Evolutionary conservation across 1,140 invertebrate genomes (phyloP), one percentile per base, ranked within the genome.

Genomic region (Zaprionus davidi): DNA sequence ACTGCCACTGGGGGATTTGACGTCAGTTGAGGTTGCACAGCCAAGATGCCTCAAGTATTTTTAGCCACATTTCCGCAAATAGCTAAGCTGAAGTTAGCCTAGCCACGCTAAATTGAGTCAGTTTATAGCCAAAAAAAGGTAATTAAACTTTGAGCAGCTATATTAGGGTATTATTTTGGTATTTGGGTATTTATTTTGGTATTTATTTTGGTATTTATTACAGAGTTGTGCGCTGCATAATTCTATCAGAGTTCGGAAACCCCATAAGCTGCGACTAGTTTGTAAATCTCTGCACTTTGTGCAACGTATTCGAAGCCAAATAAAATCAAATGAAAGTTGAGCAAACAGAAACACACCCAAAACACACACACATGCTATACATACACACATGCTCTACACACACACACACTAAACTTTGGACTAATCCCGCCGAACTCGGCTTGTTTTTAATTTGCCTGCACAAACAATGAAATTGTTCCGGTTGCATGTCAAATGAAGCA

Each of bases 401-500:
- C 72, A 67, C 15, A 44, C 15, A 17, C 41, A 46, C 41, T 20
- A 2, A 46, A 46, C n/a, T 46, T 46, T n/a, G 15, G 6, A 46
- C 79, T 58, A 79, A 74, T 74, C 58, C 79, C 51, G 53, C 28
- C 36, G 44, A 51, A 46, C 57, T n/a, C 26, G 57, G 31, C 56
- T 62, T 68, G 53, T 71, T 80, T 87, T 88, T 88, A 88, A 88
- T 87, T 87, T 88, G 70, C 34, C 57, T 81, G 78, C 68, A 64
- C 78, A 88, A 88, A 88, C 85, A 88, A 72, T 84, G 78, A 65
- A 62, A 81, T 75, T 60, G 67, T 81, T 76, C 81, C 75, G 84
- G 78, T 82, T 88, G 84, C 84, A 88, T 90, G 84, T 88, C 85
- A 90, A 90, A 88, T 84, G 81, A 84, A 76, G 68, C 69, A 88